Conservation (phyloP, 2,797 vertebrate species). For the Pangasius macronema region DNA sequence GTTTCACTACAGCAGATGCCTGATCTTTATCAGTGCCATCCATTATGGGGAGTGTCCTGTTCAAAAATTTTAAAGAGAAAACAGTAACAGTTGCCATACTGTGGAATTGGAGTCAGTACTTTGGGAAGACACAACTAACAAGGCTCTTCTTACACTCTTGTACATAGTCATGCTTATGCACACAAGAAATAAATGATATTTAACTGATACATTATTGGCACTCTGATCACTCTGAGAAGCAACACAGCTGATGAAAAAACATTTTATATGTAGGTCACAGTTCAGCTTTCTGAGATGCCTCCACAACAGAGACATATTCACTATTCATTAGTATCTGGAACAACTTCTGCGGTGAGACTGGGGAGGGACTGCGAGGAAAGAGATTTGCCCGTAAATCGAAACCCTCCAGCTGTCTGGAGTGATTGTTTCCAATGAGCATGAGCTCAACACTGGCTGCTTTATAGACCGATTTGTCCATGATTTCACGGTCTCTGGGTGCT, state of each 20-base stretch:
- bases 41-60: conserved; percentile 1
- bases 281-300: conserved; percentile 1
- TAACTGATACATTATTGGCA: not conserved
- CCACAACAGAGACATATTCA: not conserved
- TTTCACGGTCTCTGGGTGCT: conserved; percentile 70
- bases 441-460: conserved; percentile 68
- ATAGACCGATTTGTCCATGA: conserved; percentile 70
- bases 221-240: not conserved
- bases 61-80: not conserved
- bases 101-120: conserved; percentile 14
- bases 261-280: not conserved
- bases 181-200: not conserved
- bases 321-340: not conserved
- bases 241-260: not conserved
- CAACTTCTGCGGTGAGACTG: not conserved
- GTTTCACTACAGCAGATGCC: conserved; percentile 62
- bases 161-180: not conserved
- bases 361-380: not conserved
- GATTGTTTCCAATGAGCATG: conserved; percentile 74
- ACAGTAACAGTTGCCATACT: conserved; percentile 21
- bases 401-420: conserved; percentile 64
- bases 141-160: not conserved
- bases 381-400: conserved; percentile 60
- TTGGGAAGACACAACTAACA: conserved; percentile 5
- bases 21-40: conserved; percentile 60